Percentiles rank a stretch among this genome's conserved stretches.
These are phyloP conservation scores for Speoplatyrhinus poulsoni DNA, from an alignment of 2,113 vertebrate genomes.

Conservation along the genomic window DNA sequence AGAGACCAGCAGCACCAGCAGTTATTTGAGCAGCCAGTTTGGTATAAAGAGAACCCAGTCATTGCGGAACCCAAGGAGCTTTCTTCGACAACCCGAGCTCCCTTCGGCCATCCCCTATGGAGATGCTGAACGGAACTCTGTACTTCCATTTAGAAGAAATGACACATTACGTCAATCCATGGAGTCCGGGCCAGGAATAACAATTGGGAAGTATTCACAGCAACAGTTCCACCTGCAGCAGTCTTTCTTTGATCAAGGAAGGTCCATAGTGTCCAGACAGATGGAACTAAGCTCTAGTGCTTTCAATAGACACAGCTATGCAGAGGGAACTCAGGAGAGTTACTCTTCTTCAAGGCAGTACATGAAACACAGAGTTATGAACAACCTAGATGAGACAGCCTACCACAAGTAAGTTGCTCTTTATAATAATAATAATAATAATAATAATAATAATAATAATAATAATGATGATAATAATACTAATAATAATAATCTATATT, in stretches of 20 bases:
- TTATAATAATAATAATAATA: not conserved
- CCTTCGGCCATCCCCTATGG: constrained; percentile 75
- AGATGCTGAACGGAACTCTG: constrained; percentile 78
- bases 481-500: not conserved
- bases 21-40: constrained; percentile 70
- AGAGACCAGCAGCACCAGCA: constrained; percentile 62
- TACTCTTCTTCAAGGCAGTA: constrained; percentile 86
- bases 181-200: constrained; percentile 72
- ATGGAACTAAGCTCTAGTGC: constrained; percentile 83
- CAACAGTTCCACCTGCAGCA: constrained; percentile 77
- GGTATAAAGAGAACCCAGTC: constrained; percentile 77
- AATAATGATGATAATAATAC: not conserved
- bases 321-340: constrained; percentile 88
- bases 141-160: constrained; percentile 83
- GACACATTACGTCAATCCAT: constrained; percentile 79
- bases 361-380: constrained; percentile 88
- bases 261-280: constrained; percentile 80
- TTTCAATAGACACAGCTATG: constrained; percentile 91
- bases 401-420: constrained; percentile 53
- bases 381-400: constrained; percentile 89
- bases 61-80: constrained; percentile 75
- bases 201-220: constrained; percentile 72
- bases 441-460: not conserved
- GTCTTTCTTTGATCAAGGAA: constrained; percentile 74
- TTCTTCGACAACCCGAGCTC: constrained; percentile 69